Base-by-base conservation (phyloP, 2,113 vertebrate species). In the Lipotes vexillifer region DNA sequence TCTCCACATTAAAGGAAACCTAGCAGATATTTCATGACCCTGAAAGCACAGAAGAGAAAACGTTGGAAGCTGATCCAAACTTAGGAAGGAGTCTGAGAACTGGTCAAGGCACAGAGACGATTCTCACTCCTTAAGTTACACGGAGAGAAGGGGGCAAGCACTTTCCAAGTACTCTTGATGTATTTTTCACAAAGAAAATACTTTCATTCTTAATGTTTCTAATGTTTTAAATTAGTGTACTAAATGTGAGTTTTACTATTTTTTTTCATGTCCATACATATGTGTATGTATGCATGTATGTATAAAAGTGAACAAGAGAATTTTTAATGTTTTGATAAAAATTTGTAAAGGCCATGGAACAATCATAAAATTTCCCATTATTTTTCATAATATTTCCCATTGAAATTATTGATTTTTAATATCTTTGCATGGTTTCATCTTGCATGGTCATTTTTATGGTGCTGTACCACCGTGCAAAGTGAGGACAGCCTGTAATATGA, bases 311-410 rank as follows among this genome's bases (percentile, higher is more conserved):
- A 46, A 65, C 77, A 65, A 29, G 36, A 72, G 3, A 31, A 23
- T 68, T 72, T 89, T 90, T 78, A 83, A 13, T 68, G 46, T 90
- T 74, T 55, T 93, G 74, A 68, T 38, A 80, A 82, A 93, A 83
- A 82, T 1, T 2, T 21, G 75, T 57, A 78, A 88, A 94, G 59
- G 55, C 33, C 44, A 38, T 8, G 5, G 44, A 65, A 87, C 8
- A 68, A 65, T 25, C 44, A 14, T 65, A 21, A 14, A 80, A 14
- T 66, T 29, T 65, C 55, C 36, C 27, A 68, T 1, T 69, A 38
- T 57, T 61, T 74, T 69, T 33, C 65, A 9, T 68, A 20, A 15
- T 69, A 23, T 71, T 33, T 65, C 55, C 36, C 14, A 41, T 27
- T 80, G 23, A 80, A 57, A 80, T 27, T 7, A 57, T 1, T 69